These are phyloP conservation scores for Lathamus discolor DNA, from an alignment of 2,113 vertebrate genomes.

Conservation along the genomic window DNA sequence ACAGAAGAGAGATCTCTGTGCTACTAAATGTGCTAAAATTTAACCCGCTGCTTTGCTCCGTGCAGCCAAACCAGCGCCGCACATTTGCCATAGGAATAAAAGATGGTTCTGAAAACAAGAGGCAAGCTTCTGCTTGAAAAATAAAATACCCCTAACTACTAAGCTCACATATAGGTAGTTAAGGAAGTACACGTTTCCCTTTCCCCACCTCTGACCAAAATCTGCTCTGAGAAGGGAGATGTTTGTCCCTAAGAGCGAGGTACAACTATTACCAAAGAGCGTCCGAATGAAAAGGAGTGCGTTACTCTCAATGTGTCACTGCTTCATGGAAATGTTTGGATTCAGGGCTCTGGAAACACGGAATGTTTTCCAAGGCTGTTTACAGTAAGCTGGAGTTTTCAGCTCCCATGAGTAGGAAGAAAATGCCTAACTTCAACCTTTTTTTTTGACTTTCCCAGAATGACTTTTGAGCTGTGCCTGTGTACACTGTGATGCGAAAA, in stretches of 20 bases:
- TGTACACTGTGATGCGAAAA: background rate
- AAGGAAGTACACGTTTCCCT: constrained; percentile 60
- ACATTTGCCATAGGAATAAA: constrained; percentile 51
- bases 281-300: background rate
- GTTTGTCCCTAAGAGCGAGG: constrained; percentile 6
- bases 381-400: constrained; percentile 48
- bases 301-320: background rate
- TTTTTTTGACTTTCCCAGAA: background rate
- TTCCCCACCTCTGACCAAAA: constrained; percentile 2
- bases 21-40: constrained; percentile 64
- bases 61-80: constrained; percentile 50
- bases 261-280: background rate
- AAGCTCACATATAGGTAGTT: constrained; percentile 11
- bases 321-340: constrained; percentile 44
- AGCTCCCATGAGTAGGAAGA: constrained; percentile 22
- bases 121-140: background rate
- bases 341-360: constrained; percentile 31
- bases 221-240: background rate
- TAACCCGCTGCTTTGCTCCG: constrained; percentile 58
- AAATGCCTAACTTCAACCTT: background rate
- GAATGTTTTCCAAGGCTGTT: constrained; percentile 50
- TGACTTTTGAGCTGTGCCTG: constrained; percentile 1
- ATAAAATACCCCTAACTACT: background rate
- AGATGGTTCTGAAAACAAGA: background rate
- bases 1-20: constrained; percentile 59